Evolutionary conservation across 2,888 invertebrate species (phyloP).

Genomic region (Aphrophora alni): DNA sequence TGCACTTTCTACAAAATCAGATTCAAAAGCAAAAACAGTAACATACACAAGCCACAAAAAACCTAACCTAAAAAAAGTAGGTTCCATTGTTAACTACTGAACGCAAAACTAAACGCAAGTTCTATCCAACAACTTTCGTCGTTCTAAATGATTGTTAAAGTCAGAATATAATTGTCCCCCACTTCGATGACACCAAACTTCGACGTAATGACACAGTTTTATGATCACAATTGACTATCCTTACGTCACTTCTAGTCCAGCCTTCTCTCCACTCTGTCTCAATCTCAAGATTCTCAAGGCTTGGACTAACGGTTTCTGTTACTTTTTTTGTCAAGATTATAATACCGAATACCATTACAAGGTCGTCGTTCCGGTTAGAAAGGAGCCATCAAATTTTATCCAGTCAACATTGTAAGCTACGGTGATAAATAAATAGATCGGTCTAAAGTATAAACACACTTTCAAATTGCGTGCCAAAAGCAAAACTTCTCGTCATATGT

Average conservation of each 20-base stretch:
- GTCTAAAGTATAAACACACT: no score
- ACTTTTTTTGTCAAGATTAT: background rate
- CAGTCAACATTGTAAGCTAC: background rate
- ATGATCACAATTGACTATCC: background rate
- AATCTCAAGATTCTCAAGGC: background rate
- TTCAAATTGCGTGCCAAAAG: background rate
- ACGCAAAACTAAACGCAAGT: background rate
- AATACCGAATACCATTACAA: constrained; percentile 5
- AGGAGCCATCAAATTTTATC: background rate
- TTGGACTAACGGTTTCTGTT: background rate
- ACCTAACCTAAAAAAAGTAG: background rate
- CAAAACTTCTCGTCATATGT: no score
- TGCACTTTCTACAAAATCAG: background rate
- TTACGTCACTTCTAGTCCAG: background rate
- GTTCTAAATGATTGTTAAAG: background rate
- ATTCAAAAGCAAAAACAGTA: background rate
- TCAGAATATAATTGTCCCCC: background rate
- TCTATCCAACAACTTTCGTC: background rate
- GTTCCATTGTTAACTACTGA: background rate
- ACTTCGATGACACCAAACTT: background rate
- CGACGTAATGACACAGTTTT: background rate
- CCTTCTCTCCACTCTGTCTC: background rate
- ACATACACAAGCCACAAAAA: background rate
- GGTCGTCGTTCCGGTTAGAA: constrained; percentile 1
- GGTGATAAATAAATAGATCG: background rate